These are phyloP conservation scores for Hylaeus anthracinus DNA, from an alignment of 1,140 invertebrate genomes.

Conservation along the genomic window DNA sequence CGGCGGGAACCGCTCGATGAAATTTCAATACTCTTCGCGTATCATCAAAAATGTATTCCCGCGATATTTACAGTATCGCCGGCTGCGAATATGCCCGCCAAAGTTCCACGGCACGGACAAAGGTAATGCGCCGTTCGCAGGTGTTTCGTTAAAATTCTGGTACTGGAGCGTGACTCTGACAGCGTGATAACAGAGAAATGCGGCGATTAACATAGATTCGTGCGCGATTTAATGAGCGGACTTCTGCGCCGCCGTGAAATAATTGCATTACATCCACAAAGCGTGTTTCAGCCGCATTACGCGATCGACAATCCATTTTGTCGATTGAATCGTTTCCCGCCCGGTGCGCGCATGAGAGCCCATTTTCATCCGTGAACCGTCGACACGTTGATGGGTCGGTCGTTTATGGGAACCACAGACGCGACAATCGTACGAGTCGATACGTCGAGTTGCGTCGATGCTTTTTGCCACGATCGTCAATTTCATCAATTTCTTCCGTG, in stretches of 20 bases:
- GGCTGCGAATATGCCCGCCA: not conserved
- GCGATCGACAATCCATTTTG: slow-evolving; percentile 52
- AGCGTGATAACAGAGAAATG: slow-evolving; percentile 9
- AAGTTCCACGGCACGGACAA: not conserved
- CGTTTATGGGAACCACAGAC: slow-evolving; percentile 24
- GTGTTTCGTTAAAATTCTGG: not conserved
- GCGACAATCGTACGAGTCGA: no score
- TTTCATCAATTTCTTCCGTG: no score
- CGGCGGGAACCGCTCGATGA: not conserved
- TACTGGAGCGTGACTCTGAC: not conserved
- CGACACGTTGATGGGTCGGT: slow-evolving; percentile 22
- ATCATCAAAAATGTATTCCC: not conserved
- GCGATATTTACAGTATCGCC: not conserved
- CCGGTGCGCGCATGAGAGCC: not conserved
- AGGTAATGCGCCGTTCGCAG: not conserved
- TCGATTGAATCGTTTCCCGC: slow-evolving; percentile 43
- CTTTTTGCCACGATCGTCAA: no score
- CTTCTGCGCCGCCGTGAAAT: slow-evolving; percentile 28
- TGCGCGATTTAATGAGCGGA: slow-evolving; percentile 19
- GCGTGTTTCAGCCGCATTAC: slow-evolving; percentile 35
- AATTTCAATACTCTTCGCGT: not conserved
- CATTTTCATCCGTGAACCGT: slow-evolving; percentile 36
- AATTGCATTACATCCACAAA: slow-evolving; percentile 36
- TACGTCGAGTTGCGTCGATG: no score
- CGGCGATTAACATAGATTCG: slow-evolving; percentile 36